These are phyloP conservation scores for Lanius collurio DNA, from an alignment of 2,113 vertebrate species.

Conservation along the genomic window DNA sequence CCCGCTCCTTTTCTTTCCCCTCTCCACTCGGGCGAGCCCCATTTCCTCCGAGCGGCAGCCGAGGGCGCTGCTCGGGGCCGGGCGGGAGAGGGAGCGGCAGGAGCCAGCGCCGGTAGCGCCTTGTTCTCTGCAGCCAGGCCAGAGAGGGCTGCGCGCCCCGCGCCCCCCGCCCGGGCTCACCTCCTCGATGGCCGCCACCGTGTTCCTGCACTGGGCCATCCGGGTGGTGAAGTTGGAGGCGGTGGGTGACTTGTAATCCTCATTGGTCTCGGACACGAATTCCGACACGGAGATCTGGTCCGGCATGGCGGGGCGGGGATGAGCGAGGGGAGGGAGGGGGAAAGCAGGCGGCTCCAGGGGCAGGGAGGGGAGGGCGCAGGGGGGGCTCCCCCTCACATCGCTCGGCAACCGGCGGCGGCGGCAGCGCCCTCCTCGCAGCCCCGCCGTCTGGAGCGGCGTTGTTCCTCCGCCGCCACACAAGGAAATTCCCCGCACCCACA, in stretches of 20 bases:
- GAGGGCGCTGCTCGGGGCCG: conserved; percentile 12
- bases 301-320: conserved; percentile 80
- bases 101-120: conserved; percentile 26
- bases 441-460: conserved; percentile 7
- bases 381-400: conserved; percentile 18
- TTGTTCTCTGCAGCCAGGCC: conserved; percentile 46
- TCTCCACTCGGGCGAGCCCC: neutral
- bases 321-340: conserved; percentile 1
- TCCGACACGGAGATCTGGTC: conserved; percentile 88
- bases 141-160: neutral
- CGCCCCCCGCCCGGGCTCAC: conserved; percentile 64
- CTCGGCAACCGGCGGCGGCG: conserved; percentile 1
- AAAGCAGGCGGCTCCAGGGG: neutral
- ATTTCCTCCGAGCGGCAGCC: conserved; percentile 6
- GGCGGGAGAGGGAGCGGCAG: neutral
- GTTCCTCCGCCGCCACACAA: conserved; percentile 30
- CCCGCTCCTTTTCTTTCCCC: neutral
- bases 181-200: conserved; percentile 91
- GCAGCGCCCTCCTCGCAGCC: conserved; percentile 13
- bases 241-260: conserved; percentile 95
- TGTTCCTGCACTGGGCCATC: conserved; percentile 89
- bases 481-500: conserved; percentile 60
- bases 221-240: conserved; percentile 92
- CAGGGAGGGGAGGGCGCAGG: neutral
- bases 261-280: conserved; percentile 90